Base-by-base conservation (phyloP, 2,113 vertebrate species). In the Apodemus sylvaticus region DNA sequence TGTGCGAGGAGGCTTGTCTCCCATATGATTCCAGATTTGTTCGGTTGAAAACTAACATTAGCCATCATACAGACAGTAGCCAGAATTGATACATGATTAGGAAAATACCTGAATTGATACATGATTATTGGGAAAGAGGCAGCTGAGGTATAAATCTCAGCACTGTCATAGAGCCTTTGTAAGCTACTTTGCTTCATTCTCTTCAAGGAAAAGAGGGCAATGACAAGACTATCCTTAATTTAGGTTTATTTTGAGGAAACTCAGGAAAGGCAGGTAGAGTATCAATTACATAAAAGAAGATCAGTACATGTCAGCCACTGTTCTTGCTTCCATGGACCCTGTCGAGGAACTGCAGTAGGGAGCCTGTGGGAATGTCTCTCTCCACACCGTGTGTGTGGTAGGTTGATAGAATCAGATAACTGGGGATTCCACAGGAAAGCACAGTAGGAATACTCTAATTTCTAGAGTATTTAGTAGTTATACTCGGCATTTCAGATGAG, bases 381-480 rank as follows among this genome's bases (percentile, higher is more conserved):
- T 81, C 70, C 51, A 70, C 48, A 20, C 19, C 26, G 7, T 93
- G 31, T 62, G 7, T 93, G 31, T 62, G 39, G 62, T 24, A 42
- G 42, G 0, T 55, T 89, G 17, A 20, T 24, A 89, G 29, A 68
- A 39, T 10, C 45, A 87, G 42, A 16, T 71, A 73, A 89, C 42
- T 31, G 36, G 74, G 22, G 10, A 62, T 83, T 90, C 95, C 39
- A 74, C 31, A 16, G 70, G 86, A 45, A 74, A 87, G 24, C 74
- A 58, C 16, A 60, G 83, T 83, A 81, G 78, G 76, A 70, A 83
- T 62, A 74, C 11, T 92, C 42, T 45, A 62, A 45, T 89, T 91
- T 97, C 53, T 96, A 31, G n/a, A 45, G 94, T 45, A 2, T 95
- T 89, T 93, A 53, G 39, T 83, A 94, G 90, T 66, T 96, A 42